A percentile compares a stretch with the other conserved stretches of the same genome.
These are phyloP conservation scores for Andricus quercusramuli DNA, from an alignment of 2,888 invertebrate genomes.

Conservation along the genomic window DNA sequence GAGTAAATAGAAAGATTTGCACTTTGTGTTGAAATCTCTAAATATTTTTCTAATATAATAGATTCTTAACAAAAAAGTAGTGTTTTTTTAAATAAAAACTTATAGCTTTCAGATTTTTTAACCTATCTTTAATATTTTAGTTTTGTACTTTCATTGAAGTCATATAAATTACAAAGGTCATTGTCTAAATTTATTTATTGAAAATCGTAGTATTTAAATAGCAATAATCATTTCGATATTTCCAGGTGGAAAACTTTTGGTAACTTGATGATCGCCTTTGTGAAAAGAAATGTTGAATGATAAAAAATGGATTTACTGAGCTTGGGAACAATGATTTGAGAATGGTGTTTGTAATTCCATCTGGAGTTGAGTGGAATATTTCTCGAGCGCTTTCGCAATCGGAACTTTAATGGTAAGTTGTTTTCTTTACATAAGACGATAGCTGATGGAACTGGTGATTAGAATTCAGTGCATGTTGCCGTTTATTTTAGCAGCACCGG, in stretches of 20 bases:
- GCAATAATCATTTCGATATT: neutral
- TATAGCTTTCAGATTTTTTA: neutral
- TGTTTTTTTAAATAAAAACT: neutral
- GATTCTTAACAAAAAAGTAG: neutral
- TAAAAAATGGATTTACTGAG: neutral
- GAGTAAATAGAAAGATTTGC: neutral
- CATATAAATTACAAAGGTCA: neutral
- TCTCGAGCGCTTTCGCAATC: neutral
- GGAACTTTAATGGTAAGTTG: conserved; percentile 18
- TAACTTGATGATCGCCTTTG: neutral
- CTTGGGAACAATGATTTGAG: neutral
- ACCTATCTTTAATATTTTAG: neutral
- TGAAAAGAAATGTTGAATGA: neutral
- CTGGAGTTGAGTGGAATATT: neutral
- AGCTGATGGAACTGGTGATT: conserved; percentile 4
- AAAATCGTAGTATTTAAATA: neutral
- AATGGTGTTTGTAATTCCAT: neutral
- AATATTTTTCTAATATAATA: neutral
- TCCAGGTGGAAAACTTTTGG: conserved; percentile 17
- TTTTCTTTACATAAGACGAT: conserved; percentile 23
- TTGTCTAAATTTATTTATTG: neutral
- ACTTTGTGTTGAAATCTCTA: conserved; percentile 1
- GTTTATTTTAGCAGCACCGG: conserved; percentile 35
- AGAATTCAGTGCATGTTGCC: conserved; percentile 29
- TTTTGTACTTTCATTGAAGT: neutral